Conservation (phyloP, 2,113 vertebrate genomes). For the Regulus satrapa region DNA sequence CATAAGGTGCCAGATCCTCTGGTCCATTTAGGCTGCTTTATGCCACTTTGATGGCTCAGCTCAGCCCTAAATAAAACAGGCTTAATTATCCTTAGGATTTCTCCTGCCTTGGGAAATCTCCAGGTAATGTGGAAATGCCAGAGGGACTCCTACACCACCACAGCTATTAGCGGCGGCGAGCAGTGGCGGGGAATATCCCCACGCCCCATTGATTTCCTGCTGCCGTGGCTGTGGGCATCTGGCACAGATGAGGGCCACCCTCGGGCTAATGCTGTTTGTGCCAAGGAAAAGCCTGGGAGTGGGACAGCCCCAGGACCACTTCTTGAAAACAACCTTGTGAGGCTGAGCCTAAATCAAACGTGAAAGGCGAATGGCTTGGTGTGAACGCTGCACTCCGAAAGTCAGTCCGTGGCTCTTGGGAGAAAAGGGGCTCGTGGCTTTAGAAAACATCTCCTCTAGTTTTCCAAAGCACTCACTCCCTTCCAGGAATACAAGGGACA, state of each 20-base stretch:
- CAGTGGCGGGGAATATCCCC: constrained; percentile 32
- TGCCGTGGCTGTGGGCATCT: constrained; percentile 51
- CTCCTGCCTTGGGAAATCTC: constrained; percentile 66
- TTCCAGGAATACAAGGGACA: not conserved
- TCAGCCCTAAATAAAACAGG: constrained; percentile 66
- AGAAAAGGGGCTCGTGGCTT: not conserved
- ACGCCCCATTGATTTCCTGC: constrained; percentile 61
- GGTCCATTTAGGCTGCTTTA: constrained; percentile 66
- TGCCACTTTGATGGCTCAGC: constrained; percentile 57
- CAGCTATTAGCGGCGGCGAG: not conserved
- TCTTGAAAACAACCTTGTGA: not conserved
- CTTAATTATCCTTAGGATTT: constrained; percentile 68
- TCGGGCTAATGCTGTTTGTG: not conserved
- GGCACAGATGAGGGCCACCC: constrained; percentile 40
- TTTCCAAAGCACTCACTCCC: not conserved
- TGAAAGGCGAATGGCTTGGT: not conserved
- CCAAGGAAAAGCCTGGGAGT: not conserved
- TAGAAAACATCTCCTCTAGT: not conserved
- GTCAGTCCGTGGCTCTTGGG: not conserved
- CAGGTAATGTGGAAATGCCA: constrained; percentile 66
- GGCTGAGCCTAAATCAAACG: not conserved
- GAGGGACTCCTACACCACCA: constrained; percentile 46
- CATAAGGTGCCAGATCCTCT: constrained; percentile 52
- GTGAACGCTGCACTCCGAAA: not conserved
- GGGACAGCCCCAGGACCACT: not conserved